phyloP scores from a whole-genome alignment of 2,888 invertebrate genomes.

The Oscheius sp. region DNA sequence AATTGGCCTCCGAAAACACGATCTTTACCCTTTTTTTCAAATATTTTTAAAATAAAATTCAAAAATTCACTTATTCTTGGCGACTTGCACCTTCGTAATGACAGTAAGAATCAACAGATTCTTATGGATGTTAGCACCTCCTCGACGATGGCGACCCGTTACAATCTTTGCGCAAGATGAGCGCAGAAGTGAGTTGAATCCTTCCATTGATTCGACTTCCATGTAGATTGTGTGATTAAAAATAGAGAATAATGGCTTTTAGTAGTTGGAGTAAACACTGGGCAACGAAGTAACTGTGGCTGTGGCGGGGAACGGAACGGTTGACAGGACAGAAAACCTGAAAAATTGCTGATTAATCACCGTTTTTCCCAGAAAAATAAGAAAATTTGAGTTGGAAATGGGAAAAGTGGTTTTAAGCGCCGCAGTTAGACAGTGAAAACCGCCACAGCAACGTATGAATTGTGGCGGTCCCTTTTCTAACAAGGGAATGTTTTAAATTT shows the following conservation, averaged over 20 bases:
- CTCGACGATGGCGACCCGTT: constrained; percentile 32
- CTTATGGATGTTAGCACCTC: constrained; percentile 36
- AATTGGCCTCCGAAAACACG: too few species aligned
- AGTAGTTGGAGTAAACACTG: too few species aligned
- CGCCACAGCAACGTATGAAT: too few species aligned
- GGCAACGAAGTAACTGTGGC: background rate
- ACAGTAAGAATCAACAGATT: constrained; percentile 36
- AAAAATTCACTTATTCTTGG: constrained; percentile 27
- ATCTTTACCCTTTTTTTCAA: too few species aligned
- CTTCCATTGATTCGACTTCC: constrained; percentile 6
- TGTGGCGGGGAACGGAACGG: constrained; percentile 28
- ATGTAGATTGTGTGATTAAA: background rate
- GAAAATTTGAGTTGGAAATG: background rate
- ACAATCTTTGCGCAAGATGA: constrained; percentile 34
- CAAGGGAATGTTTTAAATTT: too few species aligned
- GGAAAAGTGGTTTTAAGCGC: too few species aligned
- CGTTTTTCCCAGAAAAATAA: background rate
- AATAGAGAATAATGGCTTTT: background rate
- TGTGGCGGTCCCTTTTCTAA: too few species aligned
- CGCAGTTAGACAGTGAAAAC: too few species aligned
- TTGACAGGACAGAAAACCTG: constrained; percentile 35
- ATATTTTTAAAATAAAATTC: background rate
- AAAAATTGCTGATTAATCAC: constrained; percentile 1
- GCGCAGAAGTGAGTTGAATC: constrained; percentile 27
- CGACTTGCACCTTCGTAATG: constrained; percentile 29